Evolutionary conservation across 2,797 vertebrate genomes (phyloP).

Genomic region (Babyrousa celebensis): DNA sequence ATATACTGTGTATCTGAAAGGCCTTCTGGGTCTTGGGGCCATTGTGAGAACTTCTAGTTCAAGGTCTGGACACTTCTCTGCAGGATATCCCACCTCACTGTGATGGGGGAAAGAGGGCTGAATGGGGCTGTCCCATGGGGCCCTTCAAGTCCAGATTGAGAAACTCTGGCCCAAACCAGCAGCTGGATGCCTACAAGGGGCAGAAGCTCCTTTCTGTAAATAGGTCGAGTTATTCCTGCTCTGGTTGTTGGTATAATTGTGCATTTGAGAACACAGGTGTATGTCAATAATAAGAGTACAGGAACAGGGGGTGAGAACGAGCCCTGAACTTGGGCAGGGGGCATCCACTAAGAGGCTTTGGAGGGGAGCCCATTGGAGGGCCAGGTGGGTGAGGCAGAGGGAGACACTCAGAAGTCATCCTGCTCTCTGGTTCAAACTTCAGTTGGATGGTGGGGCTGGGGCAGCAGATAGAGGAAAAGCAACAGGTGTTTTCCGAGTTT

Average conservation of each 20-base stretch:
- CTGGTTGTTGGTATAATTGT: neutral
- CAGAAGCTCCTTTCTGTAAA: neutral
- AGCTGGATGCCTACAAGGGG: neutral
- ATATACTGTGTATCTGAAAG: constrained; percentile 21
- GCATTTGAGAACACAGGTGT: neutral
- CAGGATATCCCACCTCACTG: neutral
- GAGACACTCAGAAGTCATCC: neutral
- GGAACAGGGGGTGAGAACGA: neutral
- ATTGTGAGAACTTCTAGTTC: neutral
- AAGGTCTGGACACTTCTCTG: neutral
- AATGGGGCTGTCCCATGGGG: neutral
- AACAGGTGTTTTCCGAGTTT: neutral
- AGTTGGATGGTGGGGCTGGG: neutral
- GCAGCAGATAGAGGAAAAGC: neutral
- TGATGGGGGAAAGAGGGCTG: neutral
- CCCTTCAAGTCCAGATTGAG: neutral
- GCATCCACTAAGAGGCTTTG: neutral
- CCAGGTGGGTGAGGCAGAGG: neutral
- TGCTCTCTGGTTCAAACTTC: neutral
- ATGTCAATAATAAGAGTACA: neutral
- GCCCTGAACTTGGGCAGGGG: neutral
- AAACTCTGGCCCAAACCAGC: neutral
- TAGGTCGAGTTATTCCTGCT: neutral
- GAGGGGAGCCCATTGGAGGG: neutral
- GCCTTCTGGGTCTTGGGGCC: constrained; percentile 58